phyloP scores from a whole-genome alignment of 1,140 invertebrate species.

The Zaprionus capensis region DNA sequence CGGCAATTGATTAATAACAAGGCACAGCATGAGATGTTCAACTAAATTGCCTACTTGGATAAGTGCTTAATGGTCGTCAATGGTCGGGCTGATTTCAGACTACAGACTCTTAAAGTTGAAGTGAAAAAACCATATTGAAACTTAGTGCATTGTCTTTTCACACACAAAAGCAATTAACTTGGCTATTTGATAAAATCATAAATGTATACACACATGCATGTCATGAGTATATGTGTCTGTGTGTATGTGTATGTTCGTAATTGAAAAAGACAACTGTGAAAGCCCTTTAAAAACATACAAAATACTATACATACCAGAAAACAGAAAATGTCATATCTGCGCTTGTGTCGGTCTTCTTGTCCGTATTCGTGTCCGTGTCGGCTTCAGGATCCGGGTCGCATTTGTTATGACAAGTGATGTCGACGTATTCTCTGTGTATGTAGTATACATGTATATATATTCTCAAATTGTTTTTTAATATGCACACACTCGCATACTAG shows the following conservation, averaged over 20 bases:
- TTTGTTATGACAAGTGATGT: conserved; percentile 76
- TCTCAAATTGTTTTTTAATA: conserved; percentile 65
- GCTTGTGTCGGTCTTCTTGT: background rate
- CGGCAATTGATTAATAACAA: conserved; percentile 72
- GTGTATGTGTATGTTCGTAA: conserved; percentile 40
- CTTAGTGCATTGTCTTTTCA: conserved; percentile 39
- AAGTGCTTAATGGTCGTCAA: conserved; percentile 10
- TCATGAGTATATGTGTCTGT: too few relatives aligned
- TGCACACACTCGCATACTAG: conserved; percentile 21
- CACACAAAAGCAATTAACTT: conserved; percentile 72
- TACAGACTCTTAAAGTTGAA: conserved; percentile 46
- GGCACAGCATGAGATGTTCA: conserved; percentile 56
- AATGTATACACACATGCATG: conserved; percentile 32
- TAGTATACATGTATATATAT: conserved; percentile 16
- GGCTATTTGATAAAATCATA: conserved; percentile 67
- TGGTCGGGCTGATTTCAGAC: conserved; percentile 8
- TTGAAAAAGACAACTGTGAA: conserved; percentile 60
- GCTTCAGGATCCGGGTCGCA: conserved; percentile 54
- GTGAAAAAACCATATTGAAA: conserved; percentile 58
- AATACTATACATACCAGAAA: conserved; percentile 30
- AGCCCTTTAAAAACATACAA: conserved; percentile 62
- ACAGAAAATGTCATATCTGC: conserved; percentile 28
- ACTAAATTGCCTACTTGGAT: conserved; percentile 63
- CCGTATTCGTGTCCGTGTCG: conserved; percentile 6
- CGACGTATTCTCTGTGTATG: conserved; percentile 45